Percentiles rank a stretch among this genome's conserved stretches.
Evolutionary conservation across 2,888 invertebrate species (phyloP).

Genomic region (Azorinus chamasolen): DNA sequence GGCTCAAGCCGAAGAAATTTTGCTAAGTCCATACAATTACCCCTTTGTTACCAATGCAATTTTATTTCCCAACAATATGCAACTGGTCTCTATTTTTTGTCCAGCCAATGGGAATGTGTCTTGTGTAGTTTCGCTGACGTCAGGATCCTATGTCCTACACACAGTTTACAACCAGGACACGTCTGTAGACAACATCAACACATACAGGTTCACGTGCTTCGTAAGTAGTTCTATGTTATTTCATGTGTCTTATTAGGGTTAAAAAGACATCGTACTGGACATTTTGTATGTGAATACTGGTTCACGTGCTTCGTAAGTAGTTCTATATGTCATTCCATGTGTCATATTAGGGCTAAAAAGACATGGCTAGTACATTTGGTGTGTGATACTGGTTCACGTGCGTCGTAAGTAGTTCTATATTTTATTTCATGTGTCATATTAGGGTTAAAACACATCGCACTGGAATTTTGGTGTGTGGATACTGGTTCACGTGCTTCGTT

Average conservation of each 20-base stretch:
- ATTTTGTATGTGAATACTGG: neutral
- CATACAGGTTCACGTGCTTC: constrained; percentile 70
- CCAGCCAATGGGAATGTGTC: constrained; percentile 64
- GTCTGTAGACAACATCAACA: constrained; percentile 55
- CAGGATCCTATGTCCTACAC: constrained; percentile 55
- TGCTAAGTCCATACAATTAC: no score
- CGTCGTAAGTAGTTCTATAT: constrained; percentile 67
- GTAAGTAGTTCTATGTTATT: constrained; percentile 61
- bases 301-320: no score
- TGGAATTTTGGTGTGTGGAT: neutral
- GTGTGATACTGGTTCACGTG: constrained; percentile 70
- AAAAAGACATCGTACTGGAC: no score
- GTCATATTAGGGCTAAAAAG: no score
- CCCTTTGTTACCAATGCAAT: no score
- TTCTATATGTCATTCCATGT: no score
- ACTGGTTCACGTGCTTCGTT: no score
- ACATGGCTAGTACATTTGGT: no score
- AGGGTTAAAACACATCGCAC: neutral
- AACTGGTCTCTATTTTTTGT: no score
- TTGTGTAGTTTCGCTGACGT: constrained; percentile 60
- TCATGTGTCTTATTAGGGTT: constrained; percentile 2
- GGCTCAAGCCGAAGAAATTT: no score
- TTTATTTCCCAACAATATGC: no score
- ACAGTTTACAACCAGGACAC: constrained; percentile 69
- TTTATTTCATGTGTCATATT: constrained; percentile 2